Percentiles rank a stretch among this genome's conserved stretches.
Conservation (phyloP, 2,113 vertebrate genomes). For the Cyanoderma ruficeps region DNA sequence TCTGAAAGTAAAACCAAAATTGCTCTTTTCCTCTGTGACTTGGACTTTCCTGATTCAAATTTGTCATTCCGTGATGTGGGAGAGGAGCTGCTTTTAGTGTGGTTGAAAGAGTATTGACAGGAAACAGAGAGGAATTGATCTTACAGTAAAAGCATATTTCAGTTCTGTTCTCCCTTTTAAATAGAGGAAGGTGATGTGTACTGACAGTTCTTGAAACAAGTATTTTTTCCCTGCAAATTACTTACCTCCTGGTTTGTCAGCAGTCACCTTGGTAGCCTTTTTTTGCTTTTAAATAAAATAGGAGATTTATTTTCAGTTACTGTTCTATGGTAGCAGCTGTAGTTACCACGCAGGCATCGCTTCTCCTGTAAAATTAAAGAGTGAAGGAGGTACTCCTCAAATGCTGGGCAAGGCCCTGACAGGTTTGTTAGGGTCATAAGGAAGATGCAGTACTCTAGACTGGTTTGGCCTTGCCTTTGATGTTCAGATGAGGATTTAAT, state of each 20-base stretch:
- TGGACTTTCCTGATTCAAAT: neutral
- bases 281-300: neutral
- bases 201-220: neutral
- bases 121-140: neutral
- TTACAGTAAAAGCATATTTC: neutral
- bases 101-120: neutral
- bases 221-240: neutral
- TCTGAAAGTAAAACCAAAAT: neutral
- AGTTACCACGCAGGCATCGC: neutral
- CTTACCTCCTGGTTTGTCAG: neutral
- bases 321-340: neutral
- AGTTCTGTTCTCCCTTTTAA: neutral
- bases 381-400: neutral
- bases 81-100: neutral
- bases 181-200: neutral
- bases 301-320: neutral
- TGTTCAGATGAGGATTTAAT: neutral
- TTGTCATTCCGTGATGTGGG: neutral
- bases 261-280: neutral
- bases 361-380: neutral
- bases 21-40: neutral
- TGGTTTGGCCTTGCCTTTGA: neutral
- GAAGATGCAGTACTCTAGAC: neutral
- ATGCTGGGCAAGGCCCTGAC: neutral
- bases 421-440: neutral